Conservation (phyloP, 2,888 invertebrate genomes). For the Germaria angustata region DNA sequence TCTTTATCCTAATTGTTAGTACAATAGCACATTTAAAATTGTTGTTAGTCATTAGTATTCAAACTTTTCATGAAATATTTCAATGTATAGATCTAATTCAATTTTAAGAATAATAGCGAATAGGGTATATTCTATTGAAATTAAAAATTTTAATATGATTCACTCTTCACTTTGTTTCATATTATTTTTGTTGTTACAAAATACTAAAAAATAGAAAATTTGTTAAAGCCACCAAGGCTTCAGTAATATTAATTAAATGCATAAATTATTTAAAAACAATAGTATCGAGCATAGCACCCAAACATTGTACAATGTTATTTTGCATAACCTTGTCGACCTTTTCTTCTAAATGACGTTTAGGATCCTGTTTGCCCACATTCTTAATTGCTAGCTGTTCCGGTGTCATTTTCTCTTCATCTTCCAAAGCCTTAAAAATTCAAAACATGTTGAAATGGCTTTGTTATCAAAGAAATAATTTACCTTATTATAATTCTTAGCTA, state of each 20-base stretch:
- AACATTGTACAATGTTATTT: slow-evolving; percentile 97
- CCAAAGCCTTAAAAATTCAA: slow-evolving; percentile 84
- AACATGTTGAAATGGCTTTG: not conserved
- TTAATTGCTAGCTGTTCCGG: slow-evolving; percentile 99
- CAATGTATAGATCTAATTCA: too few species aligned
- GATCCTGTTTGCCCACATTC: slow-evolving; percentile 99
- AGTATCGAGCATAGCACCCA: slow-evolving; percentile 97
- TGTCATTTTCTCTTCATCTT: slow-evolving; percentile 99
- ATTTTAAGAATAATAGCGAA: too few species aligned
- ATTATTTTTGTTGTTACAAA: slow-evolving; percentile 11
- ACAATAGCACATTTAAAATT: too few species aligned
- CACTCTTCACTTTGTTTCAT: slow-evolving; percentile 25
- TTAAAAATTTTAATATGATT: slow-evolving; percentile 35
- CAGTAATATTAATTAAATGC: slow-evolving; percentile 9
- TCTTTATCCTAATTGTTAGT: too few species aligned
- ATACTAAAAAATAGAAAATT: slow-evolving; percentile 28
- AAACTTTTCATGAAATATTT: too few species aligned
- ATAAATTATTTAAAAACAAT: slow-evolving; percentile 88
- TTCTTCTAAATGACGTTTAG: slow-evolving; percentile 99
- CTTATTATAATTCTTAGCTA: slow-evolving; percentile 98
- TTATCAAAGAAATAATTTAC: slow-evolving; percentile 67
- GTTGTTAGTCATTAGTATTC: too few species aligned
- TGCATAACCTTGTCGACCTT: slow-evolving; percentile 98
- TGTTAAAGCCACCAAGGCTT: not conserved
- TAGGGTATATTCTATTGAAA: slow-evolving; percentile 27